phyloP scores from a whole-genome alignment of 2,797 vertebrate species.

The Mormyrus proboscirostris region DNA sequence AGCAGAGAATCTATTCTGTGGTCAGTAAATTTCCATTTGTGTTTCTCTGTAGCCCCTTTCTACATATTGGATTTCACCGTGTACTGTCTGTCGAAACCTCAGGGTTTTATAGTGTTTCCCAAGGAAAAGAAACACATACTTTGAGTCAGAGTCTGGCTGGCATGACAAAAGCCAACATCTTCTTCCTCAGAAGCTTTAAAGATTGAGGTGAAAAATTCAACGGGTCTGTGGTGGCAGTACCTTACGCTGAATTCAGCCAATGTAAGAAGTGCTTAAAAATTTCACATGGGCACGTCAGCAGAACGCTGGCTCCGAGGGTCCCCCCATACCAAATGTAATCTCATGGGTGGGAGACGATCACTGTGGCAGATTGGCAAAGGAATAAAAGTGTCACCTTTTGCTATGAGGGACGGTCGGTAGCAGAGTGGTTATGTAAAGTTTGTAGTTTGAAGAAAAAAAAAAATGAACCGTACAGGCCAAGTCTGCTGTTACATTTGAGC shows the following conservation, averaged over 20 bases:
- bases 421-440: not conserved
- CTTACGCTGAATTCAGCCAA: not conserved
- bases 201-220: conserved; percentile 7
- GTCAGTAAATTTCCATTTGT: not conserved
- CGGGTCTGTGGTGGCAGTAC: not conserved
- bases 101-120: not conserved
- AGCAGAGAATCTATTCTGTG: not conserved
- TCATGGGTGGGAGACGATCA: not conserved
- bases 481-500: not conserved
- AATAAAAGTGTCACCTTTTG: not conserved
- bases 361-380: not conserved
- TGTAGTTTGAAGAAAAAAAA: not conserved
- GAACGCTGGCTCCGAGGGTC: not conserved
- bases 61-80: not conserved
- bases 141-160: not conserved
- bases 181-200: not conserved
- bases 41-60: not conserved
- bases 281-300: not conserved
- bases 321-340: not conserved
- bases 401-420: not conserved
- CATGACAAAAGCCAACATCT: conserved; percentile 12
- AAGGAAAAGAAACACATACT: not conserved
- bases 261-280: not conserved
- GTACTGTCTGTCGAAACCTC: not conserved
- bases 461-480: not conserved